These are phyloP conservation scores for Rhyacichthys aspro DNA, from an alignment of 2,797 vertebrate species.

Conservation along the genomic window DNA sequence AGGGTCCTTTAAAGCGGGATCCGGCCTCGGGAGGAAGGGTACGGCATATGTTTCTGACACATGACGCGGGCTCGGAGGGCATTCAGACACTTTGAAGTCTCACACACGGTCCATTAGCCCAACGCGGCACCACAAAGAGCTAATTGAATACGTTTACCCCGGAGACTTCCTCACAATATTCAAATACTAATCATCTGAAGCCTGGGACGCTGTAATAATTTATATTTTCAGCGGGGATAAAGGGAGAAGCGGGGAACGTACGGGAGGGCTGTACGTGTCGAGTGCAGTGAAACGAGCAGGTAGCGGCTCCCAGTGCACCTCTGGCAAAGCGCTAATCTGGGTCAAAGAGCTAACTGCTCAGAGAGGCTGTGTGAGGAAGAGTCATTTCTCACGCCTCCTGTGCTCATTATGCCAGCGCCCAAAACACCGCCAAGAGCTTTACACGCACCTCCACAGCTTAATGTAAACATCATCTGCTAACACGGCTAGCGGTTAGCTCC, in stretches of 20 bases:
- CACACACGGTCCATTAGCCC: conserved; percentile 31
- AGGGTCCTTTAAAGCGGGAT: conserved; percentile 53
- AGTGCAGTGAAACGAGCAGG: conserved; percentile 50
- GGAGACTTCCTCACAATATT: conserved; percentile 28
- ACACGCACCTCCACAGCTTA: no score
- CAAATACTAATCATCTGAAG: conserved; percentile 44
- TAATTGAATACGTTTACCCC: conserved; percentile 49
- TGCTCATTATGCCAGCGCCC: conserved; percentile 55
- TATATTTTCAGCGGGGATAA: conserved; percentile 23
- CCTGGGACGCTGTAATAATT: conserved; percentile 37
- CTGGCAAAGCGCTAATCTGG: conserved; percentile 75
- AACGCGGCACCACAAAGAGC: conserved; percentile 36
- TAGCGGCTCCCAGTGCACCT: conserved; percentile 56
- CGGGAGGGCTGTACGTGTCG: conserved; percentile 26
- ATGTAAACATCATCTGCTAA: no score
- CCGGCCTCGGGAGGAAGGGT: conserved; percentile 36
- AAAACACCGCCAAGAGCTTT: no score
- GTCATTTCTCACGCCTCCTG: conserved; percentile 51
- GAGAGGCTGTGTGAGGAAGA: conserved; percentile 53
- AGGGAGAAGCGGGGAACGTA: conserved; percentile 19
- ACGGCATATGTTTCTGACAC: conserved; percentile 60
- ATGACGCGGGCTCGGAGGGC: conserved; percentile 48
- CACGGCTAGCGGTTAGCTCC: no score
- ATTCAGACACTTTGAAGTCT: conserved; percentile 23
- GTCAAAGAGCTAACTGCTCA: conserved; percentile 78